phyloP scores from a whole-genome alignment of 2,113 vertebrate genomes.

The Psilopogon haemacephalus region DNA sequence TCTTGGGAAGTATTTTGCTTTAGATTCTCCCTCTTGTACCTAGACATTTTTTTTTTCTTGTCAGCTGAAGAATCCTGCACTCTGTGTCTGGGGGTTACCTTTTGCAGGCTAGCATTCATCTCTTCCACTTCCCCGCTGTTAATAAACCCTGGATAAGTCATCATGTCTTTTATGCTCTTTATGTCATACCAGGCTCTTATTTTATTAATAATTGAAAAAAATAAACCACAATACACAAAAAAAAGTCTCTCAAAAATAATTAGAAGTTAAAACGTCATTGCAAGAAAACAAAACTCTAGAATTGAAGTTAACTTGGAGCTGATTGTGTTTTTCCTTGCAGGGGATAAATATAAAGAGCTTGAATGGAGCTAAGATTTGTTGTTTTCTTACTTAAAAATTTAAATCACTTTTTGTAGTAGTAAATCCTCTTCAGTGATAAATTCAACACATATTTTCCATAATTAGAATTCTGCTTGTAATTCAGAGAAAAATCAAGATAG shows the following conservation, averaged over 20 bases:
- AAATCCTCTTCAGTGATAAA: background rate
- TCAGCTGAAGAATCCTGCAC: background rate
- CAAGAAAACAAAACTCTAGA: background rate
- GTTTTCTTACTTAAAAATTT: background rate
- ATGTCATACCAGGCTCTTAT: background rate
- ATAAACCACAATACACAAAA: too few species aligned
- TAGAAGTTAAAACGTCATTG: background rate
- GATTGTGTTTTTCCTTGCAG: background rate
- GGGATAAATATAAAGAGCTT: background rate
- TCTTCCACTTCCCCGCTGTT: background rate
- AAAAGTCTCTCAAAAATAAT: fast-evolving
- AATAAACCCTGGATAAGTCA: background rate
- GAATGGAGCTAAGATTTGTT: background rate
- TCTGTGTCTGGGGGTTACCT: background rate
- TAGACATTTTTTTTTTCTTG: background rate
- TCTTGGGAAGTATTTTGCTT: background rate
- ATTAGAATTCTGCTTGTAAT: background rate
- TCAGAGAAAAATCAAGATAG: background rate
- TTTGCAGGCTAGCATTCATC: background rate
- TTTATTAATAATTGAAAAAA: background rate
- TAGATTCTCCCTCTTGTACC: background rate
- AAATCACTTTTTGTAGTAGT: background rate
- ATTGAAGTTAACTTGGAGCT: background rate
- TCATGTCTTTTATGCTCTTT: background rate
- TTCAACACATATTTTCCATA: background rate